These are phyloP conservation scores for Hyposmocoma kahamanoa DNA, from an alignment of 1,140 invertebrate genomes.

Conservation along the genomic window DNA sequence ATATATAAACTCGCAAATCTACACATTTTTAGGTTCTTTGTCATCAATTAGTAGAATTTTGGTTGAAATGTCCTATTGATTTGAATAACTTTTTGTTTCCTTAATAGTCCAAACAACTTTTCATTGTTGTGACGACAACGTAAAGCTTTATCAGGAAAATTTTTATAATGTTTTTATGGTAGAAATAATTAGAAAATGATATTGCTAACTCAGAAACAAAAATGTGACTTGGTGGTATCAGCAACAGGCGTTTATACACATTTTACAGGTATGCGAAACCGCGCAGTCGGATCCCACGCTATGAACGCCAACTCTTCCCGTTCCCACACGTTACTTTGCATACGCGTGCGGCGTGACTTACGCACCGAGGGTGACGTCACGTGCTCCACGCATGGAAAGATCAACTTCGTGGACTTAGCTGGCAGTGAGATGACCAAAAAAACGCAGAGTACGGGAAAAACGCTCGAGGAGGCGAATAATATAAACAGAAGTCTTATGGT, in stretches of 20 bases:
- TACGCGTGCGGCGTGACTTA: conserved; percentile 88
- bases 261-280: conserved; percentile 83
- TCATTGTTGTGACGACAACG: too few species aligned
- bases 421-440: conserved; percentile 96
- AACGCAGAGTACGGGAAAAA: conserved; percentile 93
- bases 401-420: conserved; percentile 96
- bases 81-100: too few species aligned
- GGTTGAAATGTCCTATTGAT: too few species aligned
- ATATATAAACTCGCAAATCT: too few species aligned
- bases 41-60: too few species aligned
- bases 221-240: not conserved
- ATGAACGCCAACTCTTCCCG: conserved; percentile 98
- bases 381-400: conserved; percentile 90
- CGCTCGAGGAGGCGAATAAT: conserved; percentile 94
- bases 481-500: conserved; percentile 98
- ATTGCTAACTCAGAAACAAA: too few species aligned
- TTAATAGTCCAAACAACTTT: too few species aligned
- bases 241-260: not conserved
- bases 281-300: conserved; percentile 90
- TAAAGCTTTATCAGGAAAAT: too few species aligned
- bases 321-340: conserved; percentile 95
- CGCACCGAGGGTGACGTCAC: conserved; percentile 89
- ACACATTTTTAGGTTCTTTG: too few species aligned
- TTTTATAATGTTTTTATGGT: too few species aligned
- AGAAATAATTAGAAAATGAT: too few species aligned